Percentiles rank a stretch among this genome's conserved stretches.
These are phyloP conservation scores for Perodicticus potto DNA, from an alignment of 2,797 vertebrate genomes.

Conservation along the genomic window DNA sequence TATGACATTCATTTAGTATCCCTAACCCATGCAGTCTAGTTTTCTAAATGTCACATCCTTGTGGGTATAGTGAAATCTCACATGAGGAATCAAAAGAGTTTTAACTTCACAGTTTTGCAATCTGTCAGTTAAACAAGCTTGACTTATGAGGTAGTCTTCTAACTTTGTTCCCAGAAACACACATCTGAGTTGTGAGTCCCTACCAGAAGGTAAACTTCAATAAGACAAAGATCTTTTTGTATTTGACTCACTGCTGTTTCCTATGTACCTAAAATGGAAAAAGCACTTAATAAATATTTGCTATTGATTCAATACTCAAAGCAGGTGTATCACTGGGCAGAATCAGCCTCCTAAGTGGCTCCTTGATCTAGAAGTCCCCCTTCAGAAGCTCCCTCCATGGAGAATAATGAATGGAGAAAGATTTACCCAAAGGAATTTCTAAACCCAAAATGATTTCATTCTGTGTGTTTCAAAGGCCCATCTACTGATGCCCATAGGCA, in stretches of 20 bases:
- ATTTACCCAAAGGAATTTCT: conserved; percentile 28
- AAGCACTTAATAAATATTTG: background rate
- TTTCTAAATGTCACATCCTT: background rate
- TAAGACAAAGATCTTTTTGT: background rate
- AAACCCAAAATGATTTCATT: conserved; percentile 4
- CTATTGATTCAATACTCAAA: background rate
- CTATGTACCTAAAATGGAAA: background rate
- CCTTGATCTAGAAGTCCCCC: background rate
- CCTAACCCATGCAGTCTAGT: background rate
- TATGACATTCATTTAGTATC: background rate
- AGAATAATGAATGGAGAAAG: background rate
- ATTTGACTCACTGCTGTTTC: background rate
- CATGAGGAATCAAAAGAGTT: background rate
- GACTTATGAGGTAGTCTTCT: background rate
- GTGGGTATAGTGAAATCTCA: background rate
- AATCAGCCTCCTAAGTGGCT: background rate
- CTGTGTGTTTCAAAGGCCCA: conserved; percentile 53
- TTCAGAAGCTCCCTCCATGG: background rate
- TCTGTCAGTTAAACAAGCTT: background rate
- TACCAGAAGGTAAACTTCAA: background rate
- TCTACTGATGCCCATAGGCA: conserved; percentile 57
- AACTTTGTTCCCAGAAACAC: background rate
- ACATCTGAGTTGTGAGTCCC: background rate
- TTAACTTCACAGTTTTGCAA: background rate
- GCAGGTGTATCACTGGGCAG: background rate